These are phyloP conservation scores for Ctenicera cuprea DNA, from an alignment of 2,888 invertebrate genomes.

Conservation along the genomic window DNA sequence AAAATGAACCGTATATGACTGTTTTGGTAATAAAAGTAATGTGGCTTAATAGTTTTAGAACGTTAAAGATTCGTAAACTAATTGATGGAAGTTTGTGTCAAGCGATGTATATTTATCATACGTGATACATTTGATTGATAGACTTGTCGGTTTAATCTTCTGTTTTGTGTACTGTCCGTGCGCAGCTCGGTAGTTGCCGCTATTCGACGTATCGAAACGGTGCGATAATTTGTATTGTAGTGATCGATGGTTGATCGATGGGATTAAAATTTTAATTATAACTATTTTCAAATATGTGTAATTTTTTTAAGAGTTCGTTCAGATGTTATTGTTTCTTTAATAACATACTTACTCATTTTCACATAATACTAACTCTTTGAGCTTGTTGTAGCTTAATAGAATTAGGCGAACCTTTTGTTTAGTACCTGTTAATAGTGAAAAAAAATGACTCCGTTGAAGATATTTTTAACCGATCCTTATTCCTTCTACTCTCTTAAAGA, in stretches of 20 bases:
- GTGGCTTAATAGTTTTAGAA: slow-evolving; percentile 25
- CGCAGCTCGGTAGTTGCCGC: slow-evolving; percentile 61
- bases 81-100: slow-evolving; percentile 42
- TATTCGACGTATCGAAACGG: slow-evolving; percentile 58
- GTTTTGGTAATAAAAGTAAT: slow-evolving; percentile 13
- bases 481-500: slow-evolving; percentile 3
- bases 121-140: slow-evolving; percentile 63
- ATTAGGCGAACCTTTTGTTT: no score
- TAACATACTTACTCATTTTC: no score
- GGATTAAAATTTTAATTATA: slow-evolving; percentile 56
- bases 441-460: no score
- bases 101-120: slow-evolving; percentile 56
- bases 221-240: slow-evolving; percentile 60
- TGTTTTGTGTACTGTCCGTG: slow-evolving; percentile 62
- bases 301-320: no score
- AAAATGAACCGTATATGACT: background rate
- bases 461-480: slow-evolving; percentile 4
- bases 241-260: slow-evolving; percentile 54
- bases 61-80: slow-evolving; percentile 40
- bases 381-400: no score
- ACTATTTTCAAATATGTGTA: slow-evolving; percentile 14
- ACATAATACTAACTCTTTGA: no score
- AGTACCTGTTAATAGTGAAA: no score
- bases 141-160: slow-evolving; percentile 62
- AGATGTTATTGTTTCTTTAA: no score